Percentiles rank a stretch among this genome's conserved stretches.
Conservation (phyloP, 2,113 vertebrate species). For the Climacteris rufus region DNA sequence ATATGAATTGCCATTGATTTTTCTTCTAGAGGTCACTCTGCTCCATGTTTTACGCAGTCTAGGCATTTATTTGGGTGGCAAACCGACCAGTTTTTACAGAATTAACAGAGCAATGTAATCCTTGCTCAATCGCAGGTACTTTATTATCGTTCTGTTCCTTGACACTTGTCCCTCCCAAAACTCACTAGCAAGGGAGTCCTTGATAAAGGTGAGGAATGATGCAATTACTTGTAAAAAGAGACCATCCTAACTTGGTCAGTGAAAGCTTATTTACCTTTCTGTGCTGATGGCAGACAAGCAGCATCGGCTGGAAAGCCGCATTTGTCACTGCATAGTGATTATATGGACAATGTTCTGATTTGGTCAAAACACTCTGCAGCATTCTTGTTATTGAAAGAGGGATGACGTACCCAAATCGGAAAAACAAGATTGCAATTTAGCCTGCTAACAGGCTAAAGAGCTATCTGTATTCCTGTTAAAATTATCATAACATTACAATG, state of each 20-base stretch:
- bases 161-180: conserved; percentile 73
- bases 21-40: conserved; percentile 76
- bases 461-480: not conserved
- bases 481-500: not conserved
- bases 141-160: conserved; percentile 70
- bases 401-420: not conserved
- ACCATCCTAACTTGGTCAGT: conserved; percentile 56
- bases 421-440: not conserved
- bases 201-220: conserved; percentile 64
- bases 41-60: conserved; percentile 76
- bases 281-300: conserved; percentile 74
- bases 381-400: not conserved
- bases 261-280: conserved; percentile 75
- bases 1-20: conserved; percentile 91
- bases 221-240: conserved; percentile 67
- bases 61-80: conserved; percentile 82
- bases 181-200: conserved; percentile 45
- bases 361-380: not conserved
- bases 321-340: conserved; percentile 42
- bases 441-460: not conserved
- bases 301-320: conserved; percentile 49
- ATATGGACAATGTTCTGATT: not conserved
- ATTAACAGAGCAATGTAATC: conserved; percentile 69
- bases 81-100: conserved; percentile 76
- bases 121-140: conserved; percentile 69